Evolutionary conservation across 2,888 invertebrate genomes (phyloP), one percentile per base, ranked within the genome.

Genomic region (Tenthredo mesomela): DNA sequence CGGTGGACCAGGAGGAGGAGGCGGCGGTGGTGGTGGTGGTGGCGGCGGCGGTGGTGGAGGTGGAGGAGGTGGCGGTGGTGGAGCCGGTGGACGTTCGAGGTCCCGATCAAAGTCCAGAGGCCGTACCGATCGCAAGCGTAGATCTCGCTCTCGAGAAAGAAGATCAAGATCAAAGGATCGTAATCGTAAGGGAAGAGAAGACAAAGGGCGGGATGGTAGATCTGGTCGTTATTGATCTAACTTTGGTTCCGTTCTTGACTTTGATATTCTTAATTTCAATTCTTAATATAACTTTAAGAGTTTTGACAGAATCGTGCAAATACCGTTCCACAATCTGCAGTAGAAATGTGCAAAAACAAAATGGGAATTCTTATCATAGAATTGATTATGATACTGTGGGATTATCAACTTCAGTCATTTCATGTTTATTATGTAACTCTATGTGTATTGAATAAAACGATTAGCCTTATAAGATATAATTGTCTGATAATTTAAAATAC

Each of bases 71-170:
- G 85, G 95, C 58, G 93, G 93, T 9, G 88, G 88, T 18, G 91
- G 90, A 85, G 89, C 88, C 84, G 92, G 87, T 84, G 91, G 87
- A 83, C 94, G 95, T 86, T 95, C 96, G 43, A 94, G 96, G 87
- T 96, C 96, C 1, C 95, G 96, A 77, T 96, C 96, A 25, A 90
- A 92, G 89, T 94, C 93, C 87, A 94, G 94, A 87, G 94, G 92
- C 89, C 95, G 94, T 70, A 67, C 67, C 90, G 95, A 94, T 92
- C 94, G 89, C 58, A 93, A 92, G 84, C 91, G 92, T 12, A 90
- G 92, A 85, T 93, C 93, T 25, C 92, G 93, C 50, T 93, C 93
- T 2, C 92, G 94, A 5, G 93, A 93, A 12, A 90, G 92, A 84
- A 88, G 92, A 88, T 93, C 93, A 0, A 89, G 92, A 88, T 93